Evolutionary conservation across 2,888 invertebrate species (phyloP).

Genomic region (Orchesella flavescens): DNA sequence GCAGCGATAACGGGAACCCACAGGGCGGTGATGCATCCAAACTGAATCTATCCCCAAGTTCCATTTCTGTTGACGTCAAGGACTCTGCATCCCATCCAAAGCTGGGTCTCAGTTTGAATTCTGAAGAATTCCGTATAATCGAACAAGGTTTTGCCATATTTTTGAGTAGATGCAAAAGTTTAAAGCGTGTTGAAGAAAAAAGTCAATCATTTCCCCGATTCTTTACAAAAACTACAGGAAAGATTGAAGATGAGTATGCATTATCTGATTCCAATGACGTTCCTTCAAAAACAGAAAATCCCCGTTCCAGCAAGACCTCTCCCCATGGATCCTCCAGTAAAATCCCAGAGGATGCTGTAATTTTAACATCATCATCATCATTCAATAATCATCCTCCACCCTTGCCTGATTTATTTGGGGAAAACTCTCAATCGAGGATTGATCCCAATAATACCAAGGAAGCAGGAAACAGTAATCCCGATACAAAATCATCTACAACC

Average conservation of each 20-base stretch:
- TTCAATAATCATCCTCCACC: background rate
- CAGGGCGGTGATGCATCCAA: too few relatives aligned
- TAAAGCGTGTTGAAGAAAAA: conserved; percentile 13
- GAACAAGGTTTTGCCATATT: conserved; percentile 28
- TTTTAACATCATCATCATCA: too few relatives aligned
- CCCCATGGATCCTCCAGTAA: too few relatives aligned
- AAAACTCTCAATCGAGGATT: background rate
- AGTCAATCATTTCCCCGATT: conserved; percentile 13
- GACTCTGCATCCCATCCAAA: background rate
- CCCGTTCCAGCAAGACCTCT: too few relatives aligned
- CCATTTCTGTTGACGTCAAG: background rate
- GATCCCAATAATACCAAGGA: background rate
- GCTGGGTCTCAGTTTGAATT: background rate
- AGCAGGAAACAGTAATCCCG: background rate
- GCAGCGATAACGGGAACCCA: background rate
- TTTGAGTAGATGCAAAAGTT: conserved; percentile 6
- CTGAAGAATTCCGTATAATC: background rate
- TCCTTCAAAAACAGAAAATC: too few relatives aligned
- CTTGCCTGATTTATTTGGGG: background rate
- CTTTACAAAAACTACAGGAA: conserved; percentile 1
- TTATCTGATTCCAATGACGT: background rate
- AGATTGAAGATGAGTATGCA: background rate
- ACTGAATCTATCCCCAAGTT: background rate
- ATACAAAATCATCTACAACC: background rate
- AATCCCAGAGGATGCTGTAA: background rate